Evolutionary conservation across 2,888 invertebrate species (phyloP).

Genomic region (Phymatocera aterrima): DNA sequence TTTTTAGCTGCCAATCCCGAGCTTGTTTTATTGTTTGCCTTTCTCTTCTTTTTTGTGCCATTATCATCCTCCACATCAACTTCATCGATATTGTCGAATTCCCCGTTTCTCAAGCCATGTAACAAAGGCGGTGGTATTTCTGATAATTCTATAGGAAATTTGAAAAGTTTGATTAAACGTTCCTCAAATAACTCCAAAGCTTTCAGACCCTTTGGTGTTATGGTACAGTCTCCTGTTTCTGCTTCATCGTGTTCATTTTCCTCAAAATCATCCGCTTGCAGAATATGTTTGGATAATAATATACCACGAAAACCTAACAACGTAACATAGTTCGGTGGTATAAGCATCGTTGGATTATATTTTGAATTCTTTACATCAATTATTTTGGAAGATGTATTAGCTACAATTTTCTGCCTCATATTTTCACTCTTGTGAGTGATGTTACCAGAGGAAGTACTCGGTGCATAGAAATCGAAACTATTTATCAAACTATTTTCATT

Average conservation of each 20-base stretch:
- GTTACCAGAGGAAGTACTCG: constrained; percentile 10
- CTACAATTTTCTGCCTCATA: neutral
- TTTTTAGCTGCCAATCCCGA: neutral
- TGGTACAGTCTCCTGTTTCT: neutral
- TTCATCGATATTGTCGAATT: too few relatives aligned
- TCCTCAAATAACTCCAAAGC: constrained; percentile 55
- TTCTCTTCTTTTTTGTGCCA: neutral
- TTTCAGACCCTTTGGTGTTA: constrained; percentile 1
- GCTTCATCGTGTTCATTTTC: constrained; percentile 8
- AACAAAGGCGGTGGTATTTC: constrained; percentile 45
- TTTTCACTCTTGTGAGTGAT: neutral
- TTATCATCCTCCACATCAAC: neutral
- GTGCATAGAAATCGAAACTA: neutral
- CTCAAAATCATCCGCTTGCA: neutral
- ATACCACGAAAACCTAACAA: constrained; percentile 55
- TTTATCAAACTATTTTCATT: neutral
- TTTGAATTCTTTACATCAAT: neutral
- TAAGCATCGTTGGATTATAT: neutral
- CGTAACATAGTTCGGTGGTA: constrained; percentile 55
- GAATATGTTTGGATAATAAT: constrained; percentile 31
- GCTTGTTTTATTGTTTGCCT: neutral
- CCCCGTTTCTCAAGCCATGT: neutral
- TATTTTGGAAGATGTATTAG: neutral
- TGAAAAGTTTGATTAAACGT: constrained; percentile 65
- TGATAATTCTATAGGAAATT: constrained; percentile 66